These are phyloP conservation scores for Aleadryas rufinucha DNA, from an alignment of 2,113 vertebrate genomes.

Conservation along the genomic window DNA sequence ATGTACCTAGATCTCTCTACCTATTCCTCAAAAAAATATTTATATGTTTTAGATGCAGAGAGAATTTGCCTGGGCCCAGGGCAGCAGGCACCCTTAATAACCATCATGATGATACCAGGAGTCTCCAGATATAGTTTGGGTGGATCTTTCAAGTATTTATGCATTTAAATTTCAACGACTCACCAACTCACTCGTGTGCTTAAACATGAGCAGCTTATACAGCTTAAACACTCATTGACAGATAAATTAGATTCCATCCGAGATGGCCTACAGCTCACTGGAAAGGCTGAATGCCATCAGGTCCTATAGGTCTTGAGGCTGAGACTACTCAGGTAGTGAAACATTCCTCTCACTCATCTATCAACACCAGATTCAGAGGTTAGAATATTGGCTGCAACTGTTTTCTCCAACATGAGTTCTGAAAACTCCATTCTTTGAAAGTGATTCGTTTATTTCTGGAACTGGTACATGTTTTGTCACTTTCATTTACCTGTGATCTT, in stretches of 20 bases:
- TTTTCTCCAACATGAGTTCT: background rate
- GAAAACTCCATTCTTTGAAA: background rate
- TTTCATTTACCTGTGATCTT: background rate
- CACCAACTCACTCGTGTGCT: background rate
- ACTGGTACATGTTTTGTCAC: background rate
- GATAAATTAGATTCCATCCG: background rate
- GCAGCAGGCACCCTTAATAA: background rate
- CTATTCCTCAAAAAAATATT: background rate
- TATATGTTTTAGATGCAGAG: background rate
- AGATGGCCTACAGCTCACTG: background rate
- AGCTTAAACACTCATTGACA: background rate
- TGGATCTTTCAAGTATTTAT: background rate
- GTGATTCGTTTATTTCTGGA: background rate
- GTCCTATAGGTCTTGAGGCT: background rate
- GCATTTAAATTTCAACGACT: background rate
- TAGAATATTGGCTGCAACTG: background rate
- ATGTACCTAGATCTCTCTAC: background rate
- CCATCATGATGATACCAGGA: background rate
- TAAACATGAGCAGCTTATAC: background rate
- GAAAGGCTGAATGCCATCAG: background rate
- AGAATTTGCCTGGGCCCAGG: background rate
- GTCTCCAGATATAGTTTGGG: background rate
- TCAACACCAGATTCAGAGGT: background rate
- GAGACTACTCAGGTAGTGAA: background rate
- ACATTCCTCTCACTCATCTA: accelerated